Evolutionary conservation across 2,113 vertebrate genomes (phyloP), one percentile per base, ranked within the genome.

Genomic region (Casuarius casuarius): DNA sequence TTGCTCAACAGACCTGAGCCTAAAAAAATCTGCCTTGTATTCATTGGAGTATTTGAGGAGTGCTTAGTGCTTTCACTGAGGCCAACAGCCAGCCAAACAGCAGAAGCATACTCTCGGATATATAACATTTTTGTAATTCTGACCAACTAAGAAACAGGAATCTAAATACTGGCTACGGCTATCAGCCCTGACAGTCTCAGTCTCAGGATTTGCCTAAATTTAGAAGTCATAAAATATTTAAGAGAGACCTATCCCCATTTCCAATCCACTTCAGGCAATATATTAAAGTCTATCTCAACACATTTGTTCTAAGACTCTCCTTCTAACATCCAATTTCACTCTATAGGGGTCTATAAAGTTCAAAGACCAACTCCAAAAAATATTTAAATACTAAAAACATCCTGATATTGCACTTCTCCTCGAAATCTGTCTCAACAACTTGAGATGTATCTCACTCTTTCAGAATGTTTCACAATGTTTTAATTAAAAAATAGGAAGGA

Each of bases 311-410:
- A 61, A 3, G 10, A 70, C 23, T 44, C 8, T 70, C 79, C 70
- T 67, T 51, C 87, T 78, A 92, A 82, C 26, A 79, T 31, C 7
- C 66, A 86, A 51, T 79, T 93, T 67, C 92, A 91, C 67, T 90
- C 82, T n/a, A 56, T 25, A 65, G 26, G 12, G 77, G 38, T 54
- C 72, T 42, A 63, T 38, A 91, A 91, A 78, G 31, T 33, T 74
- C 65, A 63, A 59, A 31, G 79, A 85, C 49, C 33, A 71, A 42
- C 92, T 74, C 40, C 68, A 79, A 56, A 70, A 78, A 81, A 79
- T 20, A 83, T 35, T 33, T 42, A 35, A 56, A 31, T 76, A 68
- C 31, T 61, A 65, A 63, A 85, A 70, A 9, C 42, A 38, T 7
- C 18, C 54, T 65, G n/a, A 67, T 56, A 38, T 48, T 75, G 3